Conservation (phyloP, 2,113 vertebrate species). For the Nibea albiflora region DNA sequence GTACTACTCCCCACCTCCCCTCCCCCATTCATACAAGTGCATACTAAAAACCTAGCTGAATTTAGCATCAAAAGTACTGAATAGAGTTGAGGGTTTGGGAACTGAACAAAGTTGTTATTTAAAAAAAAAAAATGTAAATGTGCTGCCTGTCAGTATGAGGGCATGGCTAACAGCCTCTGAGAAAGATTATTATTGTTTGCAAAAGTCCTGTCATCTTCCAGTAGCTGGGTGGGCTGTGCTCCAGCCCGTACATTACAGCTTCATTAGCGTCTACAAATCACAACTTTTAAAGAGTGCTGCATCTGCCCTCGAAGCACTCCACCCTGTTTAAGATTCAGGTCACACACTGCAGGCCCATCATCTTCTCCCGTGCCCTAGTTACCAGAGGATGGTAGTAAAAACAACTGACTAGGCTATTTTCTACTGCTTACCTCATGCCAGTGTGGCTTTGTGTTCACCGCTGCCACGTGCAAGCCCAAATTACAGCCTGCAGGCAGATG, state of each 20-base stretch:
- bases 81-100: neutral
- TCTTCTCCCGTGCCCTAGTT: constrained; percentile 45
- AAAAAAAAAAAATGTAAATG: constrained; percentile 16
- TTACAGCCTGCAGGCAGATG: constrained; percentile 79
- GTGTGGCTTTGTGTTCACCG: constrained; percentile 79
- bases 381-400: constrained; percentile 58
- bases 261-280: constrained; percentile 61
- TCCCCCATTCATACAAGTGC: neutral
- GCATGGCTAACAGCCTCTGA: neutral
- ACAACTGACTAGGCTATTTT: constrained; percentile 79
- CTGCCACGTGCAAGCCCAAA: constrained; percentile 82
- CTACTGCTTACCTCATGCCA: constrained; percentile 76
- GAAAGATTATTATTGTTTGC: constrained; percentile 32
- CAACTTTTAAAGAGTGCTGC: constrained; percentile 39
- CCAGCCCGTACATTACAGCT: constrained; percentile 50
- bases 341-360: constrained; percentile 52
- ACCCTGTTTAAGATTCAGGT: constrained; percentile 66
- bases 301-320: constrained; percentile 52
- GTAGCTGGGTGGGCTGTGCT: constrained; percentile 43
- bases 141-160: neutral
- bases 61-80: constrained; percentile 39
- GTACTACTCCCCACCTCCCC: neutral
- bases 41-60: constrained; percentile 21
- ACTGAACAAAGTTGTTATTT: constrained; percentile 13
- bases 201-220: constrained; percentile 35